Evolutionary conservation across 2,113 vertebrate species (phyloP), one percentile per base, ranked within the genome.

Genomic region (Callipepla squamata): DNA sequence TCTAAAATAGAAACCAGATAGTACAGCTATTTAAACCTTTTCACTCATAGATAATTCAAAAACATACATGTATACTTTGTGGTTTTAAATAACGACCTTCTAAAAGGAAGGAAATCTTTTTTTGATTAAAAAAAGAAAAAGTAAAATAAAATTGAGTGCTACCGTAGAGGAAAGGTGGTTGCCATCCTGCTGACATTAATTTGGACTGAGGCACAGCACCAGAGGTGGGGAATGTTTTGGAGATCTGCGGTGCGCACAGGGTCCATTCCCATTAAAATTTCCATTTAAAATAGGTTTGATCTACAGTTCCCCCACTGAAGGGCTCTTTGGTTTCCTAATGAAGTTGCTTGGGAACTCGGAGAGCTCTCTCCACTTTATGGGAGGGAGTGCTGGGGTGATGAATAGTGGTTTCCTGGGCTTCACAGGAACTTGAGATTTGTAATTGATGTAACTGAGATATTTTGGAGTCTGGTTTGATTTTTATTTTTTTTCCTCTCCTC

Each of bases 11-110:
- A 74, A 72, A 87, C 50, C 4, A 16, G 36, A 40, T 61, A 67
- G 26, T 58, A 34, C 12, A 25, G 19, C 74, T 89, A 53, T n/a
- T 89, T 80, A 85, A 85, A 57, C 19, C 26, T 55, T 73, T 85
- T 40, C 18, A 20, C 42, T 89, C 53, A 81, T 63, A 66, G 75
- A 81, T 89, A 88, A 88, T 91, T 91, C 7, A 88, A 45, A 69
- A 55, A 57, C 12, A 34, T 13, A 2, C 13, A 48, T 92, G 26
- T 34, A 32, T 77, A 89, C 93, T 87, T 93, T 67, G 87, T 73
- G 50, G 42, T 23, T 92, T 87, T 72, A 91, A 79, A 78, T 34
- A 18, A 85, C 66, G 47, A 66, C 7, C 18, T 53, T 32, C 57
- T 82, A 58, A 80, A 86, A 48, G 63, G 32, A 6, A 38, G 36